These are phyloP conservation scores for Neodiprion pinetum DNA, from an alignment of 1,140 invertebrate genomes.

Conservation along the genomic window DNA sequence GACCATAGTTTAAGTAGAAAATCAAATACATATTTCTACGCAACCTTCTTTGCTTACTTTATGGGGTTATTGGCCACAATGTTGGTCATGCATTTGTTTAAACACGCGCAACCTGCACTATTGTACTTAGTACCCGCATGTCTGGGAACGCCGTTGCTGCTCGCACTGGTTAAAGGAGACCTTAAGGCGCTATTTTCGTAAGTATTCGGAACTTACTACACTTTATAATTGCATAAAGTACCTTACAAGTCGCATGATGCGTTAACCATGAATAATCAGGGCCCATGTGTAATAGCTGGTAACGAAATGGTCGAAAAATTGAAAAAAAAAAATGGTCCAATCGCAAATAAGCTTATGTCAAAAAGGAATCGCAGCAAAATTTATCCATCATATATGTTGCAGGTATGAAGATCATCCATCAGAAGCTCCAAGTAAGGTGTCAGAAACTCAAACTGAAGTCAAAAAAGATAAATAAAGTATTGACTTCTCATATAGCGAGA, in stretches of 20 bases:
- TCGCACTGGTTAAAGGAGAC: constrained; percentile 92
- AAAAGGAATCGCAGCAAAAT: constrained; percentile 19
- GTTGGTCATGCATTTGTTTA: constrained; percentile 97
- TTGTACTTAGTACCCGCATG: constrained; percentile 97
- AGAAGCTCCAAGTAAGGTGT: constrained; percentile 52
- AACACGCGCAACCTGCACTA: constrained; percentile 98
- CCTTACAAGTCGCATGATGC: constrained; percentile 25
- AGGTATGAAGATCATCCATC: constrained; percentile 74
- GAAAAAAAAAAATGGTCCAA: constrained; percentile 40
- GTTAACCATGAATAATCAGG: constrained; percentile 41
- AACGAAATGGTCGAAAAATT: constrained; percentile 34
- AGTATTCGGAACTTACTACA: constrained; percentile 58
- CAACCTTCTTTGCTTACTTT: constrained; percentile 94
- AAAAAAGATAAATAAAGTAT: constrained; percentile 58
- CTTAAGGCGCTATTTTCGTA: constrained; percentile 89
- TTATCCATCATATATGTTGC: constrained; percentile 33
- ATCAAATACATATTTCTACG: constrained; percentile 90
- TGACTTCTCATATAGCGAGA: neutral
- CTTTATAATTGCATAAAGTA: constrained; percentile 13
- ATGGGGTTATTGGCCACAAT: constrained; percentile 93
- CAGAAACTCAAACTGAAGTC: constrained; percentile 37
- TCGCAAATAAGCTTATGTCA: constrained; percentile 29
- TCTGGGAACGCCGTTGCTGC: constrained; percentile 83
- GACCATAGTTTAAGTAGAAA: constrained; percentile 91
- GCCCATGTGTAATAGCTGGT: constrained; percentile 37